A percentile compares a stretch with the other conserved stretches of the same genome.
Evolutionary conservation across 1,140 invertebrate species (phyloP).

Genomic region (Drosophila kohkoa): DNA sequence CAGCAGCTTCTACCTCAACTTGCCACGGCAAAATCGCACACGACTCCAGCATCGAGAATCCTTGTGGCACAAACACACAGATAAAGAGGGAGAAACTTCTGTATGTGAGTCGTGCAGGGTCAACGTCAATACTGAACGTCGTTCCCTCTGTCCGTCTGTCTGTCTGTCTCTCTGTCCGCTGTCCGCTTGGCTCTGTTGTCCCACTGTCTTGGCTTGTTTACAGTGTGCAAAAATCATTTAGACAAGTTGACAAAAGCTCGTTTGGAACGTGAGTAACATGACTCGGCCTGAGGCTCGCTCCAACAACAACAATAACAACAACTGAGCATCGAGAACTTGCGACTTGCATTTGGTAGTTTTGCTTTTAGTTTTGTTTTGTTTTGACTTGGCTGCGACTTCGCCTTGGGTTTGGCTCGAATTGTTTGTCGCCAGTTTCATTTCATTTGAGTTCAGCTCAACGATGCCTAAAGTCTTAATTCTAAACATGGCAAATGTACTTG

Average conservation of each 20-base stretch:
- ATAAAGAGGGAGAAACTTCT: conserved; percentile 63
- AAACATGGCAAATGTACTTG: conserved; percentile 80
- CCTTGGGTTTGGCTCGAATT: conserved; percentile 41
- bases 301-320: conserved; percentile 17
- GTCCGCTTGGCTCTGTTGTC: conserved; percentile 44
- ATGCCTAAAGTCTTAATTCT: conserved; percentile 77
- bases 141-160: conserved; percentile 37
- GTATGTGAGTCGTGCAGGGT: conserved; percentile 82
- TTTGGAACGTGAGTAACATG: conserved; percentile 84
- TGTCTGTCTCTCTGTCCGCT: conserved; percentile 20
- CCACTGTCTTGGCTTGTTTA: conserved; percentile 75
- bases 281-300: conserved; percentile 53
- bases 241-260: conserved; percentile 84
- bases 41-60: conserved; percentile 67
- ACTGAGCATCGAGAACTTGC: conserved; percentile 36
- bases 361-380: conserved; percentile 43
- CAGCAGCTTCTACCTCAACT: conserved; percentile 26
- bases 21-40: conserved; percentile 62
- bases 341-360: conserved; percentile 56
- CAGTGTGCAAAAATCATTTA: conserved; percentile 84
- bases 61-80: conserved; percentile 43
- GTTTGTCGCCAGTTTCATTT: conserved; percentile 11
- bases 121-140: conserved; percentile 75
- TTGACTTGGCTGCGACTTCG: conserved; percentile 16
- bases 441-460: conserved; percentile 28